phyloP scores from a whole-genome alignment of 2,113 vertebrate genomes.

The Heterotilapia buettikoferi region DNA sequence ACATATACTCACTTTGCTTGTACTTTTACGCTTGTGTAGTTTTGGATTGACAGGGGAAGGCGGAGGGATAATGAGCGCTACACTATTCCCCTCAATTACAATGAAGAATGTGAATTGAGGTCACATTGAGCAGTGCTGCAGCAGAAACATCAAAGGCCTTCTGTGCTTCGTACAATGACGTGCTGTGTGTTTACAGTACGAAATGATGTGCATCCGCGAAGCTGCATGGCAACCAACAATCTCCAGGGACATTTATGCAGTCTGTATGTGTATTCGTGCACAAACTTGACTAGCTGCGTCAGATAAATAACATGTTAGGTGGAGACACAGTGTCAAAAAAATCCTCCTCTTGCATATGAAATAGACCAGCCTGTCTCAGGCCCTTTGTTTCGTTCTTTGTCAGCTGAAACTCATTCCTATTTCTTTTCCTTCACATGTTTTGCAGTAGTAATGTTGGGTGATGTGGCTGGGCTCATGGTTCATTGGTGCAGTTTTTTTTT shows the following conservation, averaged over 20 bases:
- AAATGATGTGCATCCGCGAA: neutral
- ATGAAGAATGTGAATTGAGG: conserved; percentile 39
- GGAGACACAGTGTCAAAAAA: neutral
- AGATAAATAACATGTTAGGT: neutral
- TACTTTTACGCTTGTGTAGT: neutral
- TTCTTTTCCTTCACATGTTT: neutral
- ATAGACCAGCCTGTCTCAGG: conserved; percentile 14
- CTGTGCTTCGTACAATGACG: neutral
- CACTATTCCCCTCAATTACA: conserved; percentile 1
- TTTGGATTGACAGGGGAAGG: neutral
- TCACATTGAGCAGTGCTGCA: conserved; percentile 24
- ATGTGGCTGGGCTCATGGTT: neutral
- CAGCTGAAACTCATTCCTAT: neutral
- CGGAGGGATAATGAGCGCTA: neutral
- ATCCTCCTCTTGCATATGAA: conserved; percentile 10
- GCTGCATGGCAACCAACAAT: neutral
- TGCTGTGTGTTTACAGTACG: conserved; percentile 11
- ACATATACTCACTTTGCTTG: neutral
- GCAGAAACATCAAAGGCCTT: conserved; percentile 30
- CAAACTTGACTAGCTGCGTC: neutral
- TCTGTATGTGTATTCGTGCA: neutral
- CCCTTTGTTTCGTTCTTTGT: neutral
- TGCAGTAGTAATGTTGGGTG: neutral
- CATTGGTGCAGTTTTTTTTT: neutral
- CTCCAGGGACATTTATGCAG: neutral